phyloP scores from a whole-genome alignment of 1,140 invertebrate genomes.

The Prorops nasuta region DNA sequence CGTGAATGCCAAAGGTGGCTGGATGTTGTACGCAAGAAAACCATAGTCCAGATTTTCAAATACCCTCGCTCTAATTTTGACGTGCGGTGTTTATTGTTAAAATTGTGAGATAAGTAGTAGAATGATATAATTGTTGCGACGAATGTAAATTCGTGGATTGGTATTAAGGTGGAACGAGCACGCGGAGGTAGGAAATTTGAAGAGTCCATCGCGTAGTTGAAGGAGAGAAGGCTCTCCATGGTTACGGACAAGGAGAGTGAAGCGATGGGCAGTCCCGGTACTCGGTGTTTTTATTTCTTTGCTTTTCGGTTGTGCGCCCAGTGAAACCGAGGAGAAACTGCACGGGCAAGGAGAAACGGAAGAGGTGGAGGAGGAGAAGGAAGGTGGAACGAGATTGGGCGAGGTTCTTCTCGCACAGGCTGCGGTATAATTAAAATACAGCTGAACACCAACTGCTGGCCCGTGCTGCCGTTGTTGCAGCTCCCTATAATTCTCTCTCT shows the following conservation, averaged over 20 bases:
- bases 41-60: slow-evolving; percentile 18
- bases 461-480: slow-evolving; percentile 26
- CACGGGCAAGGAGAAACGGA: slow-evolving; percentile 9
- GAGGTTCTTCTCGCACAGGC: slow-evolving; percentile 33
- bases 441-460: slow-evolving; percentile 45
- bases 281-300: slow-evolving; percentile 40
- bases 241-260: slow-evolving; percentile 39
- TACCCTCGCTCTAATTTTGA: too few species aligned
- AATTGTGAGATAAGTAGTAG: too few species aligned
- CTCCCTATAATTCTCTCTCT: too few species aligned
- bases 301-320: slow-evolving; percentile 36
- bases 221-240: too few species aligned
- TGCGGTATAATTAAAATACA: slow-evolving; percentile 55
- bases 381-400: slow-evolving; percentile 32
- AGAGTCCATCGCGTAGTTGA: too few species aligned
- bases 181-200: too few species aligned
- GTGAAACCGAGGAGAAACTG: not conserved
- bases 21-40: slow-evolving; percentile 14
- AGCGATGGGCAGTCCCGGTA: slow-evolving; percentile 40
- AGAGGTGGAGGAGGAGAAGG: slow-evolving; percentile 22
- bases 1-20: slow-evolving; percentile 13
- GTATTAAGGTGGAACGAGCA: too few species aligned
- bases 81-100: too few species aligned
- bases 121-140: too few species aligned
- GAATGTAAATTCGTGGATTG: too few species aligned